Conservation (phyloP, 1,140 invertebrate genomes). For the Daktulosphaira vitifoliae region DNA sequence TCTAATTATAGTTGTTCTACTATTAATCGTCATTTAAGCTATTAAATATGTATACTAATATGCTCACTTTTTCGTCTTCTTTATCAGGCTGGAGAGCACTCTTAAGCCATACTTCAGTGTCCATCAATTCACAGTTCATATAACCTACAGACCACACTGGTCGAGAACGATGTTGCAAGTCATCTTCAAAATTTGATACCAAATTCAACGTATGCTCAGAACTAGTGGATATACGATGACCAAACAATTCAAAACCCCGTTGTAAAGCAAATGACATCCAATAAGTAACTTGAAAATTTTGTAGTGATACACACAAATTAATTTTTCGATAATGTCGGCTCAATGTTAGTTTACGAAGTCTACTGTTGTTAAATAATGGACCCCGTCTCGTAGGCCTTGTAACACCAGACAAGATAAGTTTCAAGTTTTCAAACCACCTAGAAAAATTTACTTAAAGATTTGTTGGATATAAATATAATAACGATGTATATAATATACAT, state of each 20-base stretch:
- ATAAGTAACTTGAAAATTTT: slow-evolving; percentile 88
- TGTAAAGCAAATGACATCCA: slow-evolving; percentile 98
- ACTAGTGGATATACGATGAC: slow-evolving; percentile 71
- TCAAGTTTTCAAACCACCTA: slow-evolving; percentile 90
- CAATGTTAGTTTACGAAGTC: slow-evolving; percentile 78
- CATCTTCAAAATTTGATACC: slow-evolving; percentile 64
- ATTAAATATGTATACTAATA: too few species aligned
- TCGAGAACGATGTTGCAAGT: slow-evolving; percentile 71
- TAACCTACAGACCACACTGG: slow-evolving; percentile 87
- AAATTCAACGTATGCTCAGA: slow-evolving; percentile 75
- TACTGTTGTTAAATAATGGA: slow-evolving; percentile 71
- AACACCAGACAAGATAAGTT: slow-evolving; percentile 89
- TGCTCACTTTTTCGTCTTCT: slow-evolving; percentile 43
- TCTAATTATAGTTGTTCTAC: too few species aligned
- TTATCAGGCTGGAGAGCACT: slow-evolving; percentile 60
- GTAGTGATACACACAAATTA: slow-evolving; percentile 73
- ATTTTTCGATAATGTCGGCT: slow-evolving; percentile 88
- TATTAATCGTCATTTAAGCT: too few species aligned
- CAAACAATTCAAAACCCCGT: slow-evolving; percentile 84
- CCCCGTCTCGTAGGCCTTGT: slow-evolving; percentile 89
- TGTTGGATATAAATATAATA: too few species aligned
- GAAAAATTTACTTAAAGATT: too few species aligned
- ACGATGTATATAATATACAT: too few species aligned
- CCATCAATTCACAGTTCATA: slow-evolving; percentile 84
- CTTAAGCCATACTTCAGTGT: slow-evolving; percentile 86